These are phyloP conservation scores for Vicugna pacos DNA, from an alignment of 2,113 vertebrate genomes.

Conservation along the genomic window DNA sequence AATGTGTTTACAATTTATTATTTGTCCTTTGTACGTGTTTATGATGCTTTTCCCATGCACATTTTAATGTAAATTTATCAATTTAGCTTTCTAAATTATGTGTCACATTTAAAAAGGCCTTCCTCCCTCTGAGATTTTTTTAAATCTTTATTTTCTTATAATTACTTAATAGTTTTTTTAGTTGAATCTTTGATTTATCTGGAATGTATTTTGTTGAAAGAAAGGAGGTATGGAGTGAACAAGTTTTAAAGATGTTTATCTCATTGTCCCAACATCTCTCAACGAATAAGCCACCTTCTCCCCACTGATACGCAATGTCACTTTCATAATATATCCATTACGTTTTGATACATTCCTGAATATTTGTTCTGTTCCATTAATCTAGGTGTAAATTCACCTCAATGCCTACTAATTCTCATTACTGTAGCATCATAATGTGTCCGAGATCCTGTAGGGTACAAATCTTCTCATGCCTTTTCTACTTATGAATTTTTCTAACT, in stretches of 20 bases:
- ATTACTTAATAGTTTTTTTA: neutral
- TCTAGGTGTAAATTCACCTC: neutral
- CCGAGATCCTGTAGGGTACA: neutral
- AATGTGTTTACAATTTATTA: conserved; percentile 5
- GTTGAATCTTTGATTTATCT: conserved; percentile 22
- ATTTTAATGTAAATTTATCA: conserved; percentile 43
- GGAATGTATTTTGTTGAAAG: neutral
- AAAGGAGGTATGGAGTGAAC: neutral
- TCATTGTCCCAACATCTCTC: neutral
- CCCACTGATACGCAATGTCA: neutral
- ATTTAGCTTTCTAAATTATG: neutral
- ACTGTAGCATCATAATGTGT: neutral
- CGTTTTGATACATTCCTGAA: neutral
- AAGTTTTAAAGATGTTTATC: neutral
- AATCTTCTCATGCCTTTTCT: neutral
- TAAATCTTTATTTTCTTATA: conserved; percentile 13
- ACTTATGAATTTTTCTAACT: neutral
- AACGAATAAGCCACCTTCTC: neutral
- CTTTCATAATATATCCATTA: neutral
- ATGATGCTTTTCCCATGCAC: neutral
- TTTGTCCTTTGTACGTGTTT: conserved; percentile 43
- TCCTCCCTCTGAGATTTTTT: neutral
- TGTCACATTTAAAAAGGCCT: neutral
- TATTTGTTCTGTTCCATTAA: conserved; percentile 5
- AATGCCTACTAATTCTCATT: neutral